Evolutionary conservation across 2,888 invertebrate genomes (phyloP).

Genomic region (Lasius platythorax): DNA sequence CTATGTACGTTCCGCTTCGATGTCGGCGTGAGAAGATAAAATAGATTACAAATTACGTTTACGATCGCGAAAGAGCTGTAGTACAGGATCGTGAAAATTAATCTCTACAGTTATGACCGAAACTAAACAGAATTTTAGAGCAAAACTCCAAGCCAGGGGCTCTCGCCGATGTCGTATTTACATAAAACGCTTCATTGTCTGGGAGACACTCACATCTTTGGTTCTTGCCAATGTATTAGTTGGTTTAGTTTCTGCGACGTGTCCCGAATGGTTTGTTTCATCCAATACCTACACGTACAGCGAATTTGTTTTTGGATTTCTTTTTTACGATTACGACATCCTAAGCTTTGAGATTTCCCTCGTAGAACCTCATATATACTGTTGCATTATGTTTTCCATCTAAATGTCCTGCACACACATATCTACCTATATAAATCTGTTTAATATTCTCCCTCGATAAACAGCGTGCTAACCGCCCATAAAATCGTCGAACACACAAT

Average conservation of each 20-base stretch:
- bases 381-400: conserved; percentile 2
- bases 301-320: conserved; percentile 8
- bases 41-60: conserved; percentile 34
- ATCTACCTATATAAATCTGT: neutral
- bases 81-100: conserved; percentile 19
- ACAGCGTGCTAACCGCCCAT: conserved; percentile 31
- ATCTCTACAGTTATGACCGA: conserved; percentile 16
- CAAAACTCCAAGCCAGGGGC: neutral
- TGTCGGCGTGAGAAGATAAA: neutral
- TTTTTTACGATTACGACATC: neutral
- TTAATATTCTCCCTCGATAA: conserved; percentile 3
- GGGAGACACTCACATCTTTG: conserved; percentile 38
- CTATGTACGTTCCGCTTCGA: neutral
- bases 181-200: neutral
- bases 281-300: neutral
- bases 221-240: conserved; percentile 16
- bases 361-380: conserved; percentile 20
- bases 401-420: conserved; percentile 32
- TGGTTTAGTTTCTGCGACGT: neutral
- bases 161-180: neutral
- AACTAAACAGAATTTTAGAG: conserved; percentile 7
- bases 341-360: conserved; percentile 31
- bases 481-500: neutral
- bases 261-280: conserved; percentile 31
- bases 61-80: neutral